Base-by-base conservation (phyloP, 2,797 vertebrate species). In the Echeneis naucrates region DNA sequence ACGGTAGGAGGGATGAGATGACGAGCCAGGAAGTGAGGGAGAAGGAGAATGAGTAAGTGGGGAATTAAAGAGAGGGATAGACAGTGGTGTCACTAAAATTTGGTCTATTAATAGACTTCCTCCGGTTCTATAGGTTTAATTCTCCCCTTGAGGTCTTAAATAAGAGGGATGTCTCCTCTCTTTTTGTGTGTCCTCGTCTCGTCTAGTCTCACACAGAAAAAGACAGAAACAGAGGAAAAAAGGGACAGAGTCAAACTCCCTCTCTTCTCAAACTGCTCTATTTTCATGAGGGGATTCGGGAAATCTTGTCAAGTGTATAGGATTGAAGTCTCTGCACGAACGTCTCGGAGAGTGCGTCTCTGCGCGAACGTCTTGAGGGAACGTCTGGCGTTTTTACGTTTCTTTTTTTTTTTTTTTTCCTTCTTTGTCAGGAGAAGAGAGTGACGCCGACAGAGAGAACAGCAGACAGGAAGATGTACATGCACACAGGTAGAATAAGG, bases 401-500 rank as follows among this genome's bases (percentile, higher is more conserved):
- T n/a, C n/a, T n/a, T n/a, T n/a, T n/a, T n/a, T n/a, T n/a, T n/a
- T n/a, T n/a, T n/a, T n/a, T n/a, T n/a, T n/a, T n/a, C n/a, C n/a
- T n/a, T n/a, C n/a, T n/a, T 68, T 79, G 82, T 80, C 77, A 72
- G 14, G n/a, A 54, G 33, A 27, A 44, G 47, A 58, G 54, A 79
- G 77, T 27, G 69, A 82, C 61, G 27, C 55, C 40, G 9, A 54
- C 51, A 50, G 70, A 78, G 60, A 27, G 63, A 60, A 48, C 1
- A 32, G 48, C 57, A 69, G 55, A 50, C 44, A 21, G 35, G 16
- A 27, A 74, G 66, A 53, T 59, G 57, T 13, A 63, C 65, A 76
- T 12, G 73, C 72, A 76, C 45, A 64, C 80, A 90, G 87, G 90
- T 88, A 87, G 77, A 75, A 69, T 52, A 68, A 30, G 68, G 70